phyloP scores from a whole-genome alignment of 2,888 invertebrate genomes.

The Copidosoma aretas region DNA sequence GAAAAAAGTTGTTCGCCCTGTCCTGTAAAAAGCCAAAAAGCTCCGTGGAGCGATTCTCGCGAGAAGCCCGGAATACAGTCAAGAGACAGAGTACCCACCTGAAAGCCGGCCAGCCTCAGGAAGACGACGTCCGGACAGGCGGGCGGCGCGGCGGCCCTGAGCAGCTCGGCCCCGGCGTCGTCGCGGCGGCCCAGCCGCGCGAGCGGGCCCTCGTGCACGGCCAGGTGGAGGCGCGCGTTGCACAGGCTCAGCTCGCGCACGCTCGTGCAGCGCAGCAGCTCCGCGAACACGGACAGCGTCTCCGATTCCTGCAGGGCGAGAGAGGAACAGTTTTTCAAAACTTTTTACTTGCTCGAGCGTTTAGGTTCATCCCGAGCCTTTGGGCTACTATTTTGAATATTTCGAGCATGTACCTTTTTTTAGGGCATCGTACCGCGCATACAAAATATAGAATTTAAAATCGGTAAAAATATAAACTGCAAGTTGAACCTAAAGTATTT shows the following conservation, averaged over 20 bases:
- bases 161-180: constrained; percentile 59
- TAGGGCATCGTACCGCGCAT: too few relatives aligned
- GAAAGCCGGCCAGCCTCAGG: constrained; percentile 64
- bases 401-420: too few relatives aligned
- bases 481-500: too few relatives aligned
- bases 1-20: too few relatives aligned
- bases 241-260: constrained; percentile 65
- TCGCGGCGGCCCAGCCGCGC: constrained; percentile 59
- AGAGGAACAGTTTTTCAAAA: background rate
- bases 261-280: constrained; percentile 64
- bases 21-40: too few relatives aligned
- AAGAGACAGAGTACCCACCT: constrained; percentile 58
- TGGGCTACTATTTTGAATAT: too few relatives aligned
- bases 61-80: too few relatives aligned
- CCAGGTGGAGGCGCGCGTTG: constrained; percentile 65
- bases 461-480: too few relatives aligned
- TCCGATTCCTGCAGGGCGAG: constrained; percentile 60
- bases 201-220: constrained; percentile 61
- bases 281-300: constrained; percentile 63
- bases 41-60: too few relatives aligned
- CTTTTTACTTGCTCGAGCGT: background rate
- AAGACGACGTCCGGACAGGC: constrained; percentile 64
- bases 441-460: too few relatives aligned
- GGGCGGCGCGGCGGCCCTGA: constrained; percentile 60
- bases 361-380: background rate